Base-by-base conservation (phyloP, 2,888 invertebrate species). In the Pemphredon lugubris region DNA sequence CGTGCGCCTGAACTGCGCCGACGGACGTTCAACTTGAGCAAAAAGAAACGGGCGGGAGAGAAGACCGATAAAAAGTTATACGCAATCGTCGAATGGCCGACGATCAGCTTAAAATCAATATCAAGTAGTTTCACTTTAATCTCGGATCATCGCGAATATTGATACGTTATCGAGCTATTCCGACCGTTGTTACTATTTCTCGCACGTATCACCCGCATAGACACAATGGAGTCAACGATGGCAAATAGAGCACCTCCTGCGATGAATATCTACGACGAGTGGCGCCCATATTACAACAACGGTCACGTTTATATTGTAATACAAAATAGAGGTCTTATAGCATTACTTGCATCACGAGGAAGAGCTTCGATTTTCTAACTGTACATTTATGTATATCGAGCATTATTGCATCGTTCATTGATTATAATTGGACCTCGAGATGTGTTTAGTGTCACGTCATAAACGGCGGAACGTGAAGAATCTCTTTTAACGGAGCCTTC, bases 241-340 rank as follows among this genome's bases (percentile, higher is more conserved):
- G 57, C 65, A 72, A 72, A 70, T 72, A 55, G 72, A 70, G 65
- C 70, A 69, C 58, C 59, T 59, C 70, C 11, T 30, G 13, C 54
- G 40, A n/a, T 18, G 58, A 72, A 72, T 70, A 72, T 57, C 54
- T 72, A 70, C 54, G 48, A 54, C 45, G 45, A 53, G 39, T 40
- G 55, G 59, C 59, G 55, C 64, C 57, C 16, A 21, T 30, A n/a
- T 64, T 50, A 53, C 21, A 7, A 40, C 21, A 21, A 54, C 45
- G 65, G 58, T 69, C 71, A 64, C 70, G 70, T 70, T 40, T 39
- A 37, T 21, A 50, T 57, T 45, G 58, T 45, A 64, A 21, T 50
- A 59, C 39, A 34, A 32, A 40, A 14, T 32, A n/a, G 20, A 2
- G 13, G 32, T 9, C 32, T 44, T 4, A 26, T 3, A 11, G 48